phyloP scores from a whole-genome alignment of 1,140 invertebrate genomes.

The Anastatus disparis region DNA sequence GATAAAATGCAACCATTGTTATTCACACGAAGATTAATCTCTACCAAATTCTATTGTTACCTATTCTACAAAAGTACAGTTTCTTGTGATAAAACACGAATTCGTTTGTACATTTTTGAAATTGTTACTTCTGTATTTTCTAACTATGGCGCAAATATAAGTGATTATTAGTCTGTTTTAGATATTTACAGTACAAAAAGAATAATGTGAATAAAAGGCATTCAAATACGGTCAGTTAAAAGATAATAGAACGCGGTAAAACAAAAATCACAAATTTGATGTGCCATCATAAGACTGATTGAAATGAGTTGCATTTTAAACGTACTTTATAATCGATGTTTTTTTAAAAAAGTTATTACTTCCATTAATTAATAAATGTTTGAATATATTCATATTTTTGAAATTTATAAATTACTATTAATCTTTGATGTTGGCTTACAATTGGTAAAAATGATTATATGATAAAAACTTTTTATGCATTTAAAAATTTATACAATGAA shows the following conservation, averaged over 20 bases:
- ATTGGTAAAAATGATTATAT: too few species aligned
- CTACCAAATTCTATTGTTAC: slow-evolving; percentile 4
- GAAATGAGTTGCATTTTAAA: background rate
- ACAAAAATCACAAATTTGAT: slow-evolving; percentile 6
- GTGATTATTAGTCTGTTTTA: background rate
- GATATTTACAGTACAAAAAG: slow-evolving; percentile 2
- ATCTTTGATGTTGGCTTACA: too few species aligned
- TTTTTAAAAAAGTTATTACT: too few species aligned
- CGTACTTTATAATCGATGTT: slow-evolving; percentile 1
- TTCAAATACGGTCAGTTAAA: too few species aligned
- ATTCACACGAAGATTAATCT: background rate
- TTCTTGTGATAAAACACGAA: slow-evolving; percentile 16
- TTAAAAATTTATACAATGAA: too few species aligned
- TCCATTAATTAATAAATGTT: too few species aligned
- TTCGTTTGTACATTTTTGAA: slow-evolving; percentile 7
- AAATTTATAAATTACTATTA: too few species aligned
- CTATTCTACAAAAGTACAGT: background rate
- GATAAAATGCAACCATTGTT: background rate
- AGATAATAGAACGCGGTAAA: slow-evolving; percentile 10
- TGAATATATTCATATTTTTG: too few species aligned
- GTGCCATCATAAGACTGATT: slow-evolving; percentile 23
- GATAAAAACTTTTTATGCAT: too few species aligned
- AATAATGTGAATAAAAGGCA: background rate
- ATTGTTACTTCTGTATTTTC: slow-evolving; percentile 7
- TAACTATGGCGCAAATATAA: slow-evolving; percentile 9